Base-by-base conservation (phyloP, 1,140 invertebrate genomes). In the Euwallacea similis region DNA sequence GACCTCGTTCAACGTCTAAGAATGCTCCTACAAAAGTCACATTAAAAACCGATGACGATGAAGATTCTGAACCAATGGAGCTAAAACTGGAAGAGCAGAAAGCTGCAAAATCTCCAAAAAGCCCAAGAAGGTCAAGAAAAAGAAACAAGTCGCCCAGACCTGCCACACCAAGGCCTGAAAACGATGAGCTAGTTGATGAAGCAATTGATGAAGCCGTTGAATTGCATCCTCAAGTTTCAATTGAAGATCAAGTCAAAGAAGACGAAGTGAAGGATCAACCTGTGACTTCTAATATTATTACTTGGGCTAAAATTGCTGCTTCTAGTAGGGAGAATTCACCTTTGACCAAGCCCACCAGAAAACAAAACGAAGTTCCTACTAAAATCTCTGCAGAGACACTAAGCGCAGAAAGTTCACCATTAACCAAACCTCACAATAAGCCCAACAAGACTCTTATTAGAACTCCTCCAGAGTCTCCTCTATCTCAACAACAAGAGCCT, bases 1-100 rank as follows among this genome's bases (percentile, higher is more conserved):
- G 81, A 41, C 84, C 84, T 0, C 75, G 82, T 67, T 75, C 75
- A 54, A 70, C 70, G 16, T 78, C 77, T 9, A 73, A 72, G 13
- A 41, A 44, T 8, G 7, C 8, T 47, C 54, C 73, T 41, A 55
- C 21, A 55, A 56, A 74, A 64, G 21, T 33, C 21, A 4, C 21
- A 2, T 33, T 33, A 33, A 33, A 33, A 33, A 33, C 4, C 4
- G 21, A 33, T 4, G 1, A 10, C 16, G 0, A 6, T 13, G 21
- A 50, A 33, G 61, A 56, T 55, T 15, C 10, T 62, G 9, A 44
- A 15, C 11, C 9, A 16, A 43, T 42, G 13, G 7, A 10, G 0
- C 11, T 41, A 59, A 11, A n/a, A 47, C 47, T 46, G 42, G 54
- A 46, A 53, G 42, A 61, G 9, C 16, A 1, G 13, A 53, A 64